Conservation (phyloP, 2,888 invertebrate genomes). For the Furcula furcula region DNA sequence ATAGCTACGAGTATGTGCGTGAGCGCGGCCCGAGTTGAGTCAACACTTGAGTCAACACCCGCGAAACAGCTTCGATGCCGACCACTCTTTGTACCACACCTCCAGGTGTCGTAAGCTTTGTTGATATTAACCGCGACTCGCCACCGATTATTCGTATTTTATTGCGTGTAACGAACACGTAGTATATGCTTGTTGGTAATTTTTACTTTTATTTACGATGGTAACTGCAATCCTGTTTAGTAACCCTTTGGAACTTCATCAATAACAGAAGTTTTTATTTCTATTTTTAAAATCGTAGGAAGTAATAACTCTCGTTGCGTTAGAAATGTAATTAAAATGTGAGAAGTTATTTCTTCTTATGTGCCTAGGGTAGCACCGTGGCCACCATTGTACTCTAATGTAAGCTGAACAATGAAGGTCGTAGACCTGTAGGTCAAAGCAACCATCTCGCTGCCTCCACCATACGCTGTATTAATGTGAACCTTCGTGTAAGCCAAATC, state of each 20-base stretch:
- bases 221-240: no score
- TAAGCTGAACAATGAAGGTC: constrained; percentile 74
- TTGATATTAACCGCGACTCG: constrained; percentile 44
- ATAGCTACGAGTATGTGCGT: constrained; percentile 22
- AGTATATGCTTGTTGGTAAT: not conserved
- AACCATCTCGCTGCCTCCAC: constrained; percentile 45
- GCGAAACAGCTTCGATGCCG: constrained; percentile 29
- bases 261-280: no score
- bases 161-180: constrained; percentile 41
- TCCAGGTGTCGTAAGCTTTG: constrained; percentile 35
- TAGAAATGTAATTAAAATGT: not conserved
- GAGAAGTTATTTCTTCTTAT: not conserved
- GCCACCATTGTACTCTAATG: constrained; percentile 64
- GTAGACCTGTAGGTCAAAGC: constrained; percentile 70
- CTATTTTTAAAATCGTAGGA: no score
- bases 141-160: constrained; percentile 39
- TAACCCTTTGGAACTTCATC: no score
- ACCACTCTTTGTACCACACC: constrained; percentile 32
- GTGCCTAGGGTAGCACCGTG: constrained; percentile 27
- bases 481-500: constrained; percentile 29
- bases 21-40: constrained; percentile 18
- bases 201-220: constrained; percentile 17
- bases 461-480: constrained; percentile 29
- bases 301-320: no score
- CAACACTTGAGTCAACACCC: constrained; percentile 70